Conservation (phyloP, 2,888 invertebrate species). For the Agrochola circellaris region DNA sequence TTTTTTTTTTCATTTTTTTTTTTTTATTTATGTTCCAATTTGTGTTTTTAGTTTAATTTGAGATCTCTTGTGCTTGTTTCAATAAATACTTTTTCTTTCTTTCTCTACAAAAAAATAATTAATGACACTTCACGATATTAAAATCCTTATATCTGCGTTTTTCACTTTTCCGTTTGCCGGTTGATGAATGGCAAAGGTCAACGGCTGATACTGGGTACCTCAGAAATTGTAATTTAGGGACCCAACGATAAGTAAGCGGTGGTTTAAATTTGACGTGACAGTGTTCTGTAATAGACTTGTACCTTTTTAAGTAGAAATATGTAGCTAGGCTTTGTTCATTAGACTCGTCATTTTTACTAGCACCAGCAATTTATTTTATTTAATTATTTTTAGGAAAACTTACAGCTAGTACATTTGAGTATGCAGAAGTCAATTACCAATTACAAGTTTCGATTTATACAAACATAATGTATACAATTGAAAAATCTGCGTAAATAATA, state of each 20-base stretch:
- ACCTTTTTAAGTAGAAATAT: background rate
- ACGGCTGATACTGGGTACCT: conserved; percentile 63
- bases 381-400: background rate
- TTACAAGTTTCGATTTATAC: background rate
- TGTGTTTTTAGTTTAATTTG: no score
- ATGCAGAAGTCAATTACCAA: background rate
- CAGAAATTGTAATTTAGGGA: conserved; percentile 64
- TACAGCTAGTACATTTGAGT: background rate
- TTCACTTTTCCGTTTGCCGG: conserved; percentile 59
- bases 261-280: conserved; percentile 62
- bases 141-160: conserved; percentile 49
- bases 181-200: conserved; percentile 71
- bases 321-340: background rate
- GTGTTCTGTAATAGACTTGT: conserved; percentile 47
- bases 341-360: background rate
- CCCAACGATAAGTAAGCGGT: conserved; percentile 58
- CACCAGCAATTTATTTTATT: background rate
- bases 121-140: conserved; percentile 22
- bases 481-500: background rate
- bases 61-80: no score
- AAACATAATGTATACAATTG: background rate
- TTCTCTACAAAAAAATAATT: background rate
- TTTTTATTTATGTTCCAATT: no score
- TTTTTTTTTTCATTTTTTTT: no score
- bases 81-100: no score